phyloP scores from a whole-genome alignment of 2,797 vertebrate species.

The Arrhamphus sclerolepis region DNA sequence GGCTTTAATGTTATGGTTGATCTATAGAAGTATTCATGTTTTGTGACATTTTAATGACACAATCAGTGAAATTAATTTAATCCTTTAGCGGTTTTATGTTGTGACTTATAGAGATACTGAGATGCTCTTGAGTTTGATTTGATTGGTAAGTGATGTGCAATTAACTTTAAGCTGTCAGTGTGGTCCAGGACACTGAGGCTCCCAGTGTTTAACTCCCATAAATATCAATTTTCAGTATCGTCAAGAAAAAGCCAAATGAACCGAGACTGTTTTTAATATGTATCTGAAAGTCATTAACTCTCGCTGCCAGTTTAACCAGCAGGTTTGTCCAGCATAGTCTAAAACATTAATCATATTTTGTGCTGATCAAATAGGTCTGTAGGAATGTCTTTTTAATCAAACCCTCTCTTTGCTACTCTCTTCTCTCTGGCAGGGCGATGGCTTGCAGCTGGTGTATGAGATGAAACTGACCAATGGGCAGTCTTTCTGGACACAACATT shows the following conservation, averaged over 20 bases:
- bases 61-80: background rate
- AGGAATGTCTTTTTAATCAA: slow-evolving; percentile 27
- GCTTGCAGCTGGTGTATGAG: slow-evolving; percentile 91
- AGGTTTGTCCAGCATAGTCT: slow-evolving; percentile 7
- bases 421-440: slow-evolving; percentile 82
- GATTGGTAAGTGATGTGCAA: too few species aligned
- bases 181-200: background rate
- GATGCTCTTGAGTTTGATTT: too few species aligned
- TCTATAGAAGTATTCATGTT: background rate
- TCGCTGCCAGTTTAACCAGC: slow-evolving; percentile 13
- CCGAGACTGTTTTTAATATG: slow-evolving; percentile 23
- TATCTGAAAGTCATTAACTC: slow-evolving; percentile 16
- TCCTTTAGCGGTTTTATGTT: background rate
- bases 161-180: background rate
- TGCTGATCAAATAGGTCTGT: slow-evolving; percentile 22
- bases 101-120: too few species aligned
- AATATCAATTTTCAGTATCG: slow-evolving; percentile 7
- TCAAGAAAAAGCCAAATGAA: slow-evolving; percentile 14
- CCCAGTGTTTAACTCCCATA: background rate
- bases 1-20: slow-evolving; percentile 4
- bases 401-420: background rate
- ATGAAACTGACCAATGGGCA: slow-evolving; percentile 93
- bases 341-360: slow-evolving; percentile 34
- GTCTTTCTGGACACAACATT: slow-evolving; percentile 95
- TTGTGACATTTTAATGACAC: background rate